Evolutionary conservation across 92 coral and sea anemone genomes (phyloP), one percentile per base, ranked within the genome.

Genomic region (Umimayanthus chanpuru): DNA sequence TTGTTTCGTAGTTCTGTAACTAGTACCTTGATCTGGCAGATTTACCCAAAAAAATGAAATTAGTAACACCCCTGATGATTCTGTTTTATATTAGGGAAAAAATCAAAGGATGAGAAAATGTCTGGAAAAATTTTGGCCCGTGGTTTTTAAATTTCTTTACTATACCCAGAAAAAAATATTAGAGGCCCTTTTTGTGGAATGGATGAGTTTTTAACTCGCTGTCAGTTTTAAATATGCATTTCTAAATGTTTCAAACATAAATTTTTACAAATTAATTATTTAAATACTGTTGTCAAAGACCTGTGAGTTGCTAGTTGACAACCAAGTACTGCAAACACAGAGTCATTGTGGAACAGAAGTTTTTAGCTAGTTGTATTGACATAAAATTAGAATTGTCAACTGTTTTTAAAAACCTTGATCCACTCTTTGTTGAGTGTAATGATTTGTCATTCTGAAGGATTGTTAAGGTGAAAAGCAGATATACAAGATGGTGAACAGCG

Each of bases 271-370:
- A 85, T 89, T 67, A 91, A 87, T 93, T 82, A 91, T 91, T 91
- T 61, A 80, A 87, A 77, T 40, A 18, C 47, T 64, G 39, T 32
- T 75, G 68, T 5, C 25, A 61, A 20, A 21, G 76, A 77, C 58
- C 74, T 36, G n/a, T 23, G 43, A 43, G 41, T 71, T 80, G 86
- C 76, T 85, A 84, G 85, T 87, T 93, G 90, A 94, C 93, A 92
- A 91, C 96, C 80, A 77, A 81, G 88, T 55, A 76, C 61, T 94
- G 94, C 88, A 89, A 91, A 91, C 87, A 88, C 7, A 68, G 41
- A 82, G 55, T 73, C 9, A 23, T 81, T 39, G 43, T 2, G 71
- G 10, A 66, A 65, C 76, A 65, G 39, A 32, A 43, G 65, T 50
- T 68, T 71, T 16, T 61, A 23, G 20, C 58, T 18, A 40, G 55